These are phyloP conservation scores for Pteropus rufus DNA, from an alignment of 2,797 vertebrate genomes.

Conservation along the genomic window DNA sequence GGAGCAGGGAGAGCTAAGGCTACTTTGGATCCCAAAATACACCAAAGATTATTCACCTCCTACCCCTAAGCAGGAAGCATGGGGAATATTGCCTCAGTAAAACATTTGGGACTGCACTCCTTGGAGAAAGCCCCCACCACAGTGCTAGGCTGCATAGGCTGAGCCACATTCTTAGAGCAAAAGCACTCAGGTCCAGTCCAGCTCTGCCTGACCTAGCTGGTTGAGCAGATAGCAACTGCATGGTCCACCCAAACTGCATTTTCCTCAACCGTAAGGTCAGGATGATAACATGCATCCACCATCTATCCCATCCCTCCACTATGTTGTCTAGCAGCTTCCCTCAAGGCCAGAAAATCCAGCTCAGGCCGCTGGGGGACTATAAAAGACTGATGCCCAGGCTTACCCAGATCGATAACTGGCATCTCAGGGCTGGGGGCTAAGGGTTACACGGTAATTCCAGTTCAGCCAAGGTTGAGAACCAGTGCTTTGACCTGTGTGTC, in stretches of 20 bases:
- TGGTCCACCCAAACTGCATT: not conserved
- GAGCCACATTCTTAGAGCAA: not conserved
- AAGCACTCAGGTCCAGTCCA: not conserved
- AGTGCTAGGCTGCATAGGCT: not conserved
- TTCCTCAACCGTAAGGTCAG: not conserved
- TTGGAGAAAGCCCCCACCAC: not conserved
- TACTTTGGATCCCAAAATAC: not conserved
- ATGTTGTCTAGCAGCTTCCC: not conserved
- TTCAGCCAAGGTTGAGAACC: not conserved
- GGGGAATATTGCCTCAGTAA: not conserved
- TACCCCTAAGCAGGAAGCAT: not conserved
- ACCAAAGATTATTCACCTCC: not conserved
- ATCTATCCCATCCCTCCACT: too few relatives aligned
- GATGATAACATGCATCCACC: not conserved
- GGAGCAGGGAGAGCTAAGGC: conserved; percentile 21
- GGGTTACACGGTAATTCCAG: not conserved
- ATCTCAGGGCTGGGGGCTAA: not conserved
- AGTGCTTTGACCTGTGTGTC: not conserved
- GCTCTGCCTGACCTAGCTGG: not conserved
- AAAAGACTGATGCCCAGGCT: not conserved
- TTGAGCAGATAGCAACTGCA: not conserved
- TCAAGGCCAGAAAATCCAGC: not conserved
- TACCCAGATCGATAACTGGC: not conserved
- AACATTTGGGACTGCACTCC: not conserved
- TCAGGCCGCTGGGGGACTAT: accelerated